Base-by-base conservation (phyloP, 2,797 vertebrate genomes). In the Hozukius guyotensis region DNA sequence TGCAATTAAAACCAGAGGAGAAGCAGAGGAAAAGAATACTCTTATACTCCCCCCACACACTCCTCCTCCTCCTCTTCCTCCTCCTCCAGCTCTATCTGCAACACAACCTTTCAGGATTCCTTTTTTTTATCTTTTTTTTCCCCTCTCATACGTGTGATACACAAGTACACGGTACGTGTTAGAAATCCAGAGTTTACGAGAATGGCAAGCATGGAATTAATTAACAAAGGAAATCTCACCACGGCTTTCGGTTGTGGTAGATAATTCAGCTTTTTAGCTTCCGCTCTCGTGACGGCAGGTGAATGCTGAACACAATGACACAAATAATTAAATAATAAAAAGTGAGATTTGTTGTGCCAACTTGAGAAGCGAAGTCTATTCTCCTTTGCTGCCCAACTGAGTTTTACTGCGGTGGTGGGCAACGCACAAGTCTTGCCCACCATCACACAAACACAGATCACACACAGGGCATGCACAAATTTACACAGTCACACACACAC, bases 1-100 rank as follows among this genome's bases (percentile, higher is more conserved):
- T 95, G 94, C 96, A 96, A 98, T 98, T 98, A 98, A 98, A 98
- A 98, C 89, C 87, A 89, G 80, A 83, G 81, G n/a, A 87, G 83
- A 86, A 79, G 83, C 72, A 60, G 82, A 75, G 83, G 79, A 83
- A 82, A 86, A 90, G 95, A 96, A 97, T 95, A 96, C 90, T 90
- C 81, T 90, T 90, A 82, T 81, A 88, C 75, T 87, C 87, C 67
- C 74, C 67, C 69, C 68, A 70, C 65, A 2, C 64, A 7, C 24
- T 36, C 56, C 61, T 20, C 55, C n/a, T 14, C 42, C 74, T 66
- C 70, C 56, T 71, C 75, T 75, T 71, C 59, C 79, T 77, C 59
- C 76, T 72, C 86, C 75, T 67, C 70, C 60, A 70, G 72, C 76
- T 72, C 59, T 84, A 86, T 91, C 90, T 82, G 69, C 85, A 89